Percentiles rank a stretch among this genome's conserved stretches.
phyloP scores from a whole-genome alignment of 2,797 vertebrate genomes.

The Lutjanus argentimaculatus region DNA sequence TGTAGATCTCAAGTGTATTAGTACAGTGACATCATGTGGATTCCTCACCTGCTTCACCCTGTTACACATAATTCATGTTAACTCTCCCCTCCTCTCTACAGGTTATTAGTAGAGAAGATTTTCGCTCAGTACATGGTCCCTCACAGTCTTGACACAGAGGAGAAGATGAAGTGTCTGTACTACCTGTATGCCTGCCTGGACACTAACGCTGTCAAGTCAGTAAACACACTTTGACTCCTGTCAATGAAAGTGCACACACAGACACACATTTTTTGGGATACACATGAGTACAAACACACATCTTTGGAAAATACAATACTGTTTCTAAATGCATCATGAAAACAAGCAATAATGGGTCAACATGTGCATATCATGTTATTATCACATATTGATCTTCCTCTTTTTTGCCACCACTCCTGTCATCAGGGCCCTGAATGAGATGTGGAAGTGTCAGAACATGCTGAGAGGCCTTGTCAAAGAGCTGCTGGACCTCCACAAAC shows the following conservation, averaged over 20 bases:
- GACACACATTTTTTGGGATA: not conserved
- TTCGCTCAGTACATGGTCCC: slow-evolving; percentile 99
- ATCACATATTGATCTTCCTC: not conserved
- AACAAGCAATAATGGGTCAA: not conserved
- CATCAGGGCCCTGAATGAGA: slow-evolving; percentile 96
- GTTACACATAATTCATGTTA: not conserved
- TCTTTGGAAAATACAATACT: not conserved
- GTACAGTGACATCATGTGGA: not conserved
- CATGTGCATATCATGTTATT: not conserved
- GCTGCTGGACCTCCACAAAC: slow-evolving; percentile 96
- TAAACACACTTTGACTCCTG: slow-evolving; percentile 10
- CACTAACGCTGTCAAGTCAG: slow-evolving; percentile 98
- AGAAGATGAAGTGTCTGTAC: slow-evolving; percentile 99
- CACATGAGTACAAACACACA: not conserved
- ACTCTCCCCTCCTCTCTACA: slow-evolving; percentile 57
- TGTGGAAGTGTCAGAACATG: slow-evolving; percentile 99
- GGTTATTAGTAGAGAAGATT: slow-evolving; percentile 98
- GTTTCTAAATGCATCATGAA: not conserved
- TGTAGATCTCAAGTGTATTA: not conserved
- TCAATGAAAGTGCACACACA: not conserved
- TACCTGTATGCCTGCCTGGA: slow-evolving; percentile 99
- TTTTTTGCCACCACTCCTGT: slow-evolving; percentile 10
- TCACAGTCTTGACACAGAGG: slow-evolving; percentile 98
- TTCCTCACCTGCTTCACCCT: not conserved
- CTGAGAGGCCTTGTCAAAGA: slow-evolving; percentile 96